Percentiles rank a stretch among this genome's conserved stretches.
Evolutionary conservation across 2,888 invertebrate genomes (phyloP).

Genomic region (Drosophila ustulata): DNA sequence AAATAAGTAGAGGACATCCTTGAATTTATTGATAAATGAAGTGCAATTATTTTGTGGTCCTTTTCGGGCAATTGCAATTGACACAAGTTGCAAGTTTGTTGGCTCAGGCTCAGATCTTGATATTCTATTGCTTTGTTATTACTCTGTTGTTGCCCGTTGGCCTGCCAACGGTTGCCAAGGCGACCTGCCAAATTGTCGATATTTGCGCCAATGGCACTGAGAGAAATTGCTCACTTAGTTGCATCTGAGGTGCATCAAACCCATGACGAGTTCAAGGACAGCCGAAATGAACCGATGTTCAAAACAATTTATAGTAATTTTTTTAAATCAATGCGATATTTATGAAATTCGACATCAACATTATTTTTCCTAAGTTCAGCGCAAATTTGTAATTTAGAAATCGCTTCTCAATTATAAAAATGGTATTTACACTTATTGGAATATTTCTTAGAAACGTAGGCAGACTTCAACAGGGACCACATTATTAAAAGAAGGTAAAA

Average conservation of each 20-base stretch:
- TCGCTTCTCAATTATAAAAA: no score
- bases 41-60: constrained; percentile 34
- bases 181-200: constrained; percentile 78
- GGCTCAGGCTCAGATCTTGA: constrained; percentile 27
- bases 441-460: not conserved
- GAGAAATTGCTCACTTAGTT: constrained; percentile 25
- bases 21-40: constrained; percentile 68
- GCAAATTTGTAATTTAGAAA: no score
- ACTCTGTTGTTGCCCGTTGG: constrained; percentile 48
- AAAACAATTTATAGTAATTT: no score
- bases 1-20: constrained; percentile 43
- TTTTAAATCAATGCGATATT: no score
- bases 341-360: no score
- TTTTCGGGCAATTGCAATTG: constrained; percentile 33
- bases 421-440: no score
- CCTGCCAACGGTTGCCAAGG: constrained; percentile 76
- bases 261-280: constrained; percentile 18
- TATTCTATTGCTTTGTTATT: constrained; percentile 36
- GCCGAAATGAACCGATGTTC: not conserved
- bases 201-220: constrained; percentile 57
- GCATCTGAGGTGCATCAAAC: not conserved
- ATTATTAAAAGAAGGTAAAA: not conserved
- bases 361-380: no score
- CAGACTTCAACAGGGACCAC: not conserved
- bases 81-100: constrained; percentile 21